Base-by-base conservation (phyloP, 1,140 invertebrate genomes). In the Copidosoma floridanum region DNA sequence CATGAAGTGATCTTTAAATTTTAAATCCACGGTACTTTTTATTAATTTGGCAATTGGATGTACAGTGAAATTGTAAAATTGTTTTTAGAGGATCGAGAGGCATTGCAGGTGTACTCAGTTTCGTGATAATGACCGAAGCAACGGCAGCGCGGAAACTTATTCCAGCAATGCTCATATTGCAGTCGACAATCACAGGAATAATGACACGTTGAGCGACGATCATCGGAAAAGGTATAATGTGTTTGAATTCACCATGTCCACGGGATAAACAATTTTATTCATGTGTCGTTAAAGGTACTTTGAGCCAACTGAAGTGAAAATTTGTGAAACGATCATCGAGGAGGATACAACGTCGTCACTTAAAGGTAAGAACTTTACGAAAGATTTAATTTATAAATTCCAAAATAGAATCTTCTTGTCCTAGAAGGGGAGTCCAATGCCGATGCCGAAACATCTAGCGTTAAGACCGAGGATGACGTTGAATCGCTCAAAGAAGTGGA, bases 381-480 rank as follows among this genome's bases (percentile, higher is more conserved):
- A 63, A 47, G 56, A 61, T 61, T 43, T 65, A 65, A 63, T 52
- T 63, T 63, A 61, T 65, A 64, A 68, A 63, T 63, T 51, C 57
- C 62, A 65, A 66, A 60, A 51, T 65, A 68, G 67, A 61, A 66
- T 61, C 23, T 68, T 68, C 54, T 65, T 32, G 47, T 65, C 65
- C 46, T 38, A 64, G 67, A 53, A 59, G 50, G 53, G 26, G 47
- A 58, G 20, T 43, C 46, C 51, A 48, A 16, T 40, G 18, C 14
- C 12, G 11, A 18, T 8, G 16, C 20, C 6, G 44, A 40, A 18
- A 18, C n/a, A n/a, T 16, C 12, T 18, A 41, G 18, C 29, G 37
- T 11, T 20, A 12, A 2, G 11, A 21, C 44, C 32, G 16, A 1
- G 21, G 6, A 26, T 1, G 12, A 32, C 16, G 16, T 32, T 12